Evolutionary conservation across 92 coral and sea anemone genomes (phyloP).

Genomic region (Bergia puertoricense): DNA sequence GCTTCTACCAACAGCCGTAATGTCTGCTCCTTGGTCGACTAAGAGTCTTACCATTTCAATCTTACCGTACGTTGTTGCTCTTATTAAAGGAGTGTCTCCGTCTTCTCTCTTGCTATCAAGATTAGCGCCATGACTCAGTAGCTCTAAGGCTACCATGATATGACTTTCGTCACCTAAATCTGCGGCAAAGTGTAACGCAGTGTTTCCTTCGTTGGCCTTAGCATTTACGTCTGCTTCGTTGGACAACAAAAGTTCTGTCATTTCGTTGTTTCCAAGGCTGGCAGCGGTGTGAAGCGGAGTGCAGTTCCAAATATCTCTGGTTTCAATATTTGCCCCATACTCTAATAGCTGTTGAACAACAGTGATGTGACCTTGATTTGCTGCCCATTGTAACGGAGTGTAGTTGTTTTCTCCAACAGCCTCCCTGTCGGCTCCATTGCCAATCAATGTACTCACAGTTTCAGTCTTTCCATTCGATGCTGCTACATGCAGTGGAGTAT

Average conservation of each 20-base stretch:
- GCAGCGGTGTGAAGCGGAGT: slow-evolving; percentile 9
- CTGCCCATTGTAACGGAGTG: slow-evolving; percentile 23
- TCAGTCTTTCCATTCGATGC: slow-evolving; percentile 11
- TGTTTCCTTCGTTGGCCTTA: neutral
- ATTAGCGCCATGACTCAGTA: neutral
- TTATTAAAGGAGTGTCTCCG: slow-evolving; percentile 4
- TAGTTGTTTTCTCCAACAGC: slow-evolving; percentile 8
- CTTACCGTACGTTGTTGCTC: too few relatives aligned
- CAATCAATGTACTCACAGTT: slow-evolving; percentile 9
- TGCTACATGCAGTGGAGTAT: slow-evolving; percentile 10
- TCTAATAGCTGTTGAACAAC: neutral
- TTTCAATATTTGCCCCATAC: slow-evolving; percentile 12
- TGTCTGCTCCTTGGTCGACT: too few relatives aligned
- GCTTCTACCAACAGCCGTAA: too few relatives aligned
- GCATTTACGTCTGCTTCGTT: neutral
- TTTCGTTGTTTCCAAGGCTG: neutral
- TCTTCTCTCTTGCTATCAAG: neutral
- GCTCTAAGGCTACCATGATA: neutral
- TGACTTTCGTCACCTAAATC: neutral
- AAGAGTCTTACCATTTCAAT: too few relatives aligned
- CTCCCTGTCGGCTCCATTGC: neutral
- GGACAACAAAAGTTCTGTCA: neutral
- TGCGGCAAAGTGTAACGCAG: slow-evolving; percentile 24
- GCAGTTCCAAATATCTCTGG: neutral
- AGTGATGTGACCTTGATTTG: neutral